Evolutionary conservation across 2,113 vertebrate genomes (phyloP), one percentile per base, ranked within the genome.

Genomic region (Erythrocebus patas): DNA sequence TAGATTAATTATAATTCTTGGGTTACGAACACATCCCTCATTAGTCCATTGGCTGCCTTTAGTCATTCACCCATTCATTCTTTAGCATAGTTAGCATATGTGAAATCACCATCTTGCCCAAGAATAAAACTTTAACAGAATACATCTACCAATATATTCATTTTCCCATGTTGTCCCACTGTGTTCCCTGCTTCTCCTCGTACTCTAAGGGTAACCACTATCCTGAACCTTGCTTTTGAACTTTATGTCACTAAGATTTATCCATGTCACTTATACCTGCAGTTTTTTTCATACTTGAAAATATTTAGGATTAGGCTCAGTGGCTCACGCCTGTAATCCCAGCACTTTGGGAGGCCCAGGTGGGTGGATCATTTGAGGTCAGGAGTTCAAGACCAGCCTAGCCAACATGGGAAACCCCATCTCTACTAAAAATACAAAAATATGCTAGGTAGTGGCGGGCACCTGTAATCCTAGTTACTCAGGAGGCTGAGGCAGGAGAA

Each of bases 211-310:
- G 16, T 91, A 94, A 73, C 9, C 25, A 78, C 17, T 40, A 87
- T 30, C 35, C 45, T 57, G 25, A 88, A 4, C 16, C 32, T 82
- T 79, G n/a, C 35, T 66, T 84, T 83, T 79, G 83, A 72, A 73
- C 17, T 79, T 83, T 84, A 73, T n/a, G 9, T 30, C 72, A 92
- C 52, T 92, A 72, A 92, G 17, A 84, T 64, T 92, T 83, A 73
- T 48, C 20, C 52, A 66, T 57, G n/a, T 89, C 83, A 25, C 43
- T 89, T 96, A 48, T 66, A 40, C 32, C 16, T 55, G 52, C 68
- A 38, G 25, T 70, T 88, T 78, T 68, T 91, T 68, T 84, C 35
- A 89, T 88, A 48, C 79, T 94, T 92, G 32, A 89, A 92, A 83
- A 94, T n/a, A 92, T 61, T 96, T 79, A 80, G 11, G 35, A 72